Conservation (phyloP, 2,888 invertebrate genomes). For the Calameuta idolon region DNA sequence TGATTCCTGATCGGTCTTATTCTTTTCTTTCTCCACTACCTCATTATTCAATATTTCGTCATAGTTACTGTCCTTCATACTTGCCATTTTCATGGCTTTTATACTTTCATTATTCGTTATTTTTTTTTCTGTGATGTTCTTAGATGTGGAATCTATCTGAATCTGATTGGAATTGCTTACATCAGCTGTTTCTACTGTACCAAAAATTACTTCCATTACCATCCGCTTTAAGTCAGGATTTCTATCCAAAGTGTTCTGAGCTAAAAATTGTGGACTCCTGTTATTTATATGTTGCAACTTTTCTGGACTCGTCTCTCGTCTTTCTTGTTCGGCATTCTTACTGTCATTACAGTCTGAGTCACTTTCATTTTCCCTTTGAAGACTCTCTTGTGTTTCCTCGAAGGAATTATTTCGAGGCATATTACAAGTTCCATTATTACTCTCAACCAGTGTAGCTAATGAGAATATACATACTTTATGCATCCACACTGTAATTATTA, state of each 20-base stretch:
- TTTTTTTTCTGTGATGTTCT: background rate
- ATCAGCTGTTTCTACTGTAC: slow-evolving; percentile 32
- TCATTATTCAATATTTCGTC: background rate
- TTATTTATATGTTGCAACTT: background rate
- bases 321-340: background rate
- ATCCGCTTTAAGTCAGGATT: slow-evolving; percentile 56
- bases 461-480: background rate
- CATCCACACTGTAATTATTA: background rate
- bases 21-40: background rate
- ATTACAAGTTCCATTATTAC: background rate
- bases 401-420: background rate
- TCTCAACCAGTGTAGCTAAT: background rate
- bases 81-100: background rate
- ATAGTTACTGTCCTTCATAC: background rate
- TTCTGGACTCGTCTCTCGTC: background rate
- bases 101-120: background rate
- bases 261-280: background rate
- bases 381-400: background rate
- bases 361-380: background rate
- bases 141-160: background rate
- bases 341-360: background rate
- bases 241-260: slow-evolving; percentile 28
- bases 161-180: background rate
- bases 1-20: background rate
- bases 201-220: slow-evolving; percentile 66